Conservation (phyloP, 2,113 vertebrate species). For the Brachirus orientalis region DNA sequence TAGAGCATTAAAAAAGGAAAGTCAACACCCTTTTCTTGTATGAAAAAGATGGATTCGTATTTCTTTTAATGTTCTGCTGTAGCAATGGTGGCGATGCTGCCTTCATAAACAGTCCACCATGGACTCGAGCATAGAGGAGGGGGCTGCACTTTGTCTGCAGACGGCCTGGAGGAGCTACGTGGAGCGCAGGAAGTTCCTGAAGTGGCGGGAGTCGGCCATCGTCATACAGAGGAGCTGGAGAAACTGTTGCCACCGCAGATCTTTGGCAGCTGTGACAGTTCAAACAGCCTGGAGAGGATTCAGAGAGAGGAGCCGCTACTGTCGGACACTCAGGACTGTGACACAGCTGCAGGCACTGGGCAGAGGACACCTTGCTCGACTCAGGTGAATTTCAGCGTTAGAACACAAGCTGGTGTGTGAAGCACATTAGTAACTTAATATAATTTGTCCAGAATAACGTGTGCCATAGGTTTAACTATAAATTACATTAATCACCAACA, state of each 20-base stretch:
- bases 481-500: too few relatives aligned
- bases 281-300: slow-evolving; percentile 89
- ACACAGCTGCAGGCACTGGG: slow-evolving; percentile 83
- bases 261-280: slow-evolving; percentile 81
- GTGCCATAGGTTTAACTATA: too few relatives aligned
- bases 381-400: slow-evolving; percentile 80
- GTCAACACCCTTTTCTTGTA: too few relatives aligned
- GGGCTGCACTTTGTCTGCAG: slow-evolving; percentile 86
- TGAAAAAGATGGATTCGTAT: too few relatives aligned
- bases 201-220: slow-evolving; percentile 80
- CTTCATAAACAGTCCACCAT: slow-evolving; percentile 67
- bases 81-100: slow-evolving; percentile 89
- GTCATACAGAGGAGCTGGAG: slow-evolving; percentile 90
- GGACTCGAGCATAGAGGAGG: slow-evolving; percentile 61
- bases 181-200: slow-evolving; percentile 83
- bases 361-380: slow-evolving; percentile 85
- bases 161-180: slow-evolving; percentile 87
- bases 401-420: not conserved
- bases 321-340: slow-evolving; percentile 58
- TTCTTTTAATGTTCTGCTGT: slow-evolving; percentile 6
- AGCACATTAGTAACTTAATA: too few relatives aligned
- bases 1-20: too few relatives aligned
- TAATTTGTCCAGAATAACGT: too few relatives aligned
- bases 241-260: slow-evolving; percentile 56
- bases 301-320: slow-evolving; percentile 71